Conservation (phyloP, 2,797 vertebrate species). For the Chelon labrosus region DNA sequence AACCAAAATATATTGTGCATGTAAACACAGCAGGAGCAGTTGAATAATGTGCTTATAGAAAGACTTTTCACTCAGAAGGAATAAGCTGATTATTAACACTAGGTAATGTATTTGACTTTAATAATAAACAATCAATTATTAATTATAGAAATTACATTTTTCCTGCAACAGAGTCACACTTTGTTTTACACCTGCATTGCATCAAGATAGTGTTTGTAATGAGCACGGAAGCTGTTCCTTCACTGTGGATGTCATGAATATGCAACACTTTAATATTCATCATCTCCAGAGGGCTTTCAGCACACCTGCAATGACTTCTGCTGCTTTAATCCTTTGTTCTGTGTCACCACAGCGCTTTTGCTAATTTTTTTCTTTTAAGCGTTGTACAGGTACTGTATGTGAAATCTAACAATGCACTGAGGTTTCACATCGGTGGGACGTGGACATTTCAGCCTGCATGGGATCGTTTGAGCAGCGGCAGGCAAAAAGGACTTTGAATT, state of each 20-base stretch:
- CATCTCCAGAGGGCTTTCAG: slow-evolving; percentile 22
- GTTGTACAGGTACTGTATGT: slow-evolving; percentile 9
- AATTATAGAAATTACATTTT: background rate
- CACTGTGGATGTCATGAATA: slow-evolving; percentile 16
- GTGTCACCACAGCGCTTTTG: slow-evolving; percentile 12
- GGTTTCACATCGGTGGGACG: slow-evolving; percentile 37
- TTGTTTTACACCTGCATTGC: slow-evolving; percentile 3
- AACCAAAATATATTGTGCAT: no score
- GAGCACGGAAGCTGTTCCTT: slow-evolving; percentile 27
- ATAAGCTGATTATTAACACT: background rate
- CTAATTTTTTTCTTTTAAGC: slow-evolving; percentile 5
- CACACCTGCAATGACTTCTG: slow-evolving; percentile 33
- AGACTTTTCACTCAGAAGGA: background rate
- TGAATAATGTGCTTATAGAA: background rate
- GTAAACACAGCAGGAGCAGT: no score
- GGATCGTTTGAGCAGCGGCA: slow-evolving; percentile 35
- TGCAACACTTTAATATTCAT: slow-evolving; percentile 20
- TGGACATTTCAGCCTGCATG: slow-evolving; percentile 36
- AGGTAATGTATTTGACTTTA: background rate
- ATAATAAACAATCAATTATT: background rate
- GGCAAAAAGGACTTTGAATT: slow-evolving; percentile 39
- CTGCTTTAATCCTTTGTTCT: slow-evolving; percentile 20
- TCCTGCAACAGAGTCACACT: slow-evolving; percentile 23
- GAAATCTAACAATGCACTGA: slow-evolving; percentile 19
- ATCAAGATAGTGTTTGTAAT: slow-evolving; percentile 12